These are phyloP conservation scores for Galeopsomyia nigrocyanea DNA, from an alignment of 2,888 invertebrate genomes.

Conservation along the genomic window DNA sequence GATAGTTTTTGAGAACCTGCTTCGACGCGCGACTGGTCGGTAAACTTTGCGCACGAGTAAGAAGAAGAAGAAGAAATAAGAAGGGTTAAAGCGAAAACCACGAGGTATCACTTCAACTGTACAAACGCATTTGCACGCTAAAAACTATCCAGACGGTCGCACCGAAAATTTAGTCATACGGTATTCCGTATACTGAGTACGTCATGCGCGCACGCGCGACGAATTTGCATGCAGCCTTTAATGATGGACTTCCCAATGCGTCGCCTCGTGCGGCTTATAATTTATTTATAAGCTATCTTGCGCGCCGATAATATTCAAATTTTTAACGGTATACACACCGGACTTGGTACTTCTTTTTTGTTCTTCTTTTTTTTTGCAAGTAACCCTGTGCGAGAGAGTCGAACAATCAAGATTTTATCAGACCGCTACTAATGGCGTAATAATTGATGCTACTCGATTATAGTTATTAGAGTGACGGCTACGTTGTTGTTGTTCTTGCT, in stretches of 20 bases:
- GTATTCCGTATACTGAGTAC: not conserved
- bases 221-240: no score
- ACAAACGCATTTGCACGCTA: no score
- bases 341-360: no score
- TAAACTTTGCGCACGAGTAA: not conserved
- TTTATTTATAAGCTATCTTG: slow-evolving; percentile 27
- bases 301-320: slow-evolving; percentile 21
- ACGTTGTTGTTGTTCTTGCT: no score
- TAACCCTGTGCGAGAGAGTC: no score
- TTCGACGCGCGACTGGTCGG: slow-evolving; percentile 11
- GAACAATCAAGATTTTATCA: not conserved
- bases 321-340: slow-evolving; percentile 29
- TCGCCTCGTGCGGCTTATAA: slow-evolving; percentile 6
- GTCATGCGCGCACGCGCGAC: no score
- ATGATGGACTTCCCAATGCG: not conserved
- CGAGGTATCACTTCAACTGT: no score
- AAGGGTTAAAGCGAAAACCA: no score
- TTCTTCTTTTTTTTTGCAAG: no score
- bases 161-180: slow-evolving; percentile 15
- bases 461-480: slow-evolving; percentile 12
- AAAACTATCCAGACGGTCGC: no score
- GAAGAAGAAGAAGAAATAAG: not conserved
- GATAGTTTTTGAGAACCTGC: slow-evolving; percentile 22
- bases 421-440: slow-evolving; percentile 3
- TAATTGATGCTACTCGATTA: slow-evolving; percentile 24